Evolutionary conservation across 2,888 invertebrate genomes (phyloP), one percentile per base, ranked within the genome.

Genomic region (Villa cingulata): DNA sequence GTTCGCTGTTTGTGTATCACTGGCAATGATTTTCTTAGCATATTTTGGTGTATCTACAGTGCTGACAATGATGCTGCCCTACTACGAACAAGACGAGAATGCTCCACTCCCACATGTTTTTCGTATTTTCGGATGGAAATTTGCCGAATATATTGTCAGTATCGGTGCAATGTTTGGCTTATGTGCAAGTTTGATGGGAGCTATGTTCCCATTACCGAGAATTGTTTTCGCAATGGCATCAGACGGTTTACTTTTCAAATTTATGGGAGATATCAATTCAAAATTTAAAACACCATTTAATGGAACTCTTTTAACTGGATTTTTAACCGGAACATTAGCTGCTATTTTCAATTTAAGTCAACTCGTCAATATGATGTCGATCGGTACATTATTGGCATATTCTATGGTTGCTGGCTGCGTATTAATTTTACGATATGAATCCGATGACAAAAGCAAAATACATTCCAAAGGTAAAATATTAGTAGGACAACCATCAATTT

Each of bases 21-120:
- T 95, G 46, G 72, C 83, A 1, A 78, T 89, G 42, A 85, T 92
- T 51, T 92, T 91, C 66, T 62, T 91, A 41, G 86, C 91, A 0
- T 95, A 95, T 71, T 88, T 89, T 65, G 86, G 91, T 1, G 83
- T 95, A 19, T 89, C 94, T 0, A 78, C 84, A 0, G 82, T 94
- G 12, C 72, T 95, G 19, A 95, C 95, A 0, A 79, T 94, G 63
- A 65, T 64, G 63, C 44, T 65, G 51, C 66, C 68, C 4, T 68
- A 67, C 50, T 63, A 52, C 51, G 64, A 70, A 39, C 70, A 86
- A 75, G 80, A 88, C 62, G 72, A 75, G 49, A 76, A 81, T 52
- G 87, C 89, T 0, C 87, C 90, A 1, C 75, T 92, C 52, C 86
- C 90, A 1, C 75, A 77, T 61, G 82, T 86, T 43, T 92, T 87